A percentile compares a stretch with the other conserved stretches of the same genome.
These are phyloP conservation scores for Meliscaeva auricollis DNA, from an alignment of 2,888 invertebrate species.

Conservation along the genomic window DNA sequence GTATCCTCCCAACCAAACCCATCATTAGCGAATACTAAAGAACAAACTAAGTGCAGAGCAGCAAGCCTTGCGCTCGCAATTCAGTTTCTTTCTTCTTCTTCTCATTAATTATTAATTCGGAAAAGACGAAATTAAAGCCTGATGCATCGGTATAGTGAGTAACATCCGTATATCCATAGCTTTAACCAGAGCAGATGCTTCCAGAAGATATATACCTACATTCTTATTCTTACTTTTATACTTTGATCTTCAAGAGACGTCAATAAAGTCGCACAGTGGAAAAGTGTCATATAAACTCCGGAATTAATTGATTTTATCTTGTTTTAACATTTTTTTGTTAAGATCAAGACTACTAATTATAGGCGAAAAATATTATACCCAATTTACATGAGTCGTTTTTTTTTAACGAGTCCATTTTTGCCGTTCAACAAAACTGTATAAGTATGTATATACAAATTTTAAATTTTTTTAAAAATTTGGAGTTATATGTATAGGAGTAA, in stretches of 20 bases:
- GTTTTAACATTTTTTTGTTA: no score
- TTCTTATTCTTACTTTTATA: conserved; percentile 5
- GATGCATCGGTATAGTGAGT: not conserved
- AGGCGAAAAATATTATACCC: no score
- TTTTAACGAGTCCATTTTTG: no score
- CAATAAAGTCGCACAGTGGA: not conserved
- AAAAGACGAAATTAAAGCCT: conserved; percentile 64
- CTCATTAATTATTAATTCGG: conserved; percentile 68
- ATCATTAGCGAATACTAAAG: conserved; percentile 60
- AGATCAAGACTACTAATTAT: no score
- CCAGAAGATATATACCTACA: conserved; percentile 5
- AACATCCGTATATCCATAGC: conserved; percentile 25
- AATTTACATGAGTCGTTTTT: no score
- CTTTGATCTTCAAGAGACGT: not conserved
- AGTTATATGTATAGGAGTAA: no score
- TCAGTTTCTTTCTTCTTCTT: conserved; percentile 29
- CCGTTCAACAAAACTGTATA: no score
- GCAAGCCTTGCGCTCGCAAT: not conserved
- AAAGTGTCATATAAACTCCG: no score
- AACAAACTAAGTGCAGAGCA: conserved; percentile 54
- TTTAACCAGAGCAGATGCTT: conserved; percentile 28
- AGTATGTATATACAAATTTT: no score
- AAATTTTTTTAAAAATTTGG: no score
- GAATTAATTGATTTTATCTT: no score
- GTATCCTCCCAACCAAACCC: conserved; percentile 47